Evolutionary conservation across 2,888 invertebrate species (phyloP).

Genomic region (Trichopria drosophilae): DNA sequence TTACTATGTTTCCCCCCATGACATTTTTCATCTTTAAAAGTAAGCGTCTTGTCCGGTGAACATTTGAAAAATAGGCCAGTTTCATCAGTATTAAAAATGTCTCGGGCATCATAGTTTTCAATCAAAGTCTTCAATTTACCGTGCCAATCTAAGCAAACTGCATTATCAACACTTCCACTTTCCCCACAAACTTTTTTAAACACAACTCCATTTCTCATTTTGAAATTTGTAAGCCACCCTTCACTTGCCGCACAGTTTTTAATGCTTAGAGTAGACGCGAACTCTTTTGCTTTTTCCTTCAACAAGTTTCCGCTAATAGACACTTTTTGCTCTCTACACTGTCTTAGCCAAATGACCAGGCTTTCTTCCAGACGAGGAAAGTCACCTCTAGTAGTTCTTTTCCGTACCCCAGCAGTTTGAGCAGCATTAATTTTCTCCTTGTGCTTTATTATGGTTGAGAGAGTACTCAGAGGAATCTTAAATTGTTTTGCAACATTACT

Average conservation of each 20-base stretch:
- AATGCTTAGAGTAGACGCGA: constrained; percentile 21
- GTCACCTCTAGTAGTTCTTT: constrained; percentile 17
- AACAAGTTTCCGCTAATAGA: constrained; percentile 10
- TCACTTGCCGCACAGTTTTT: constrained; percentile 37
- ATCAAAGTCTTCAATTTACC: constrained; percentile 33
- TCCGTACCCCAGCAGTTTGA: no score
- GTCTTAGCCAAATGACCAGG: constrained; percentile 21
- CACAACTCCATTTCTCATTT: constrained; percentile 38
- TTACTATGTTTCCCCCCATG: constrained; percentile 49
- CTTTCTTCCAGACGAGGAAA: constrained; percentile 18
- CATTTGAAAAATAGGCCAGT: constrained; percentile 40
- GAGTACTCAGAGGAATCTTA: no score
- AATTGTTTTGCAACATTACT: no score
- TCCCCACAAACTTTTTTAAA: constrained; percentile 33
- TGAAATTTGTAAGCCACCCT: constrained; percentile 43
- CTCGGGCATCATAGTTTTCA: constrained; percentile 26
- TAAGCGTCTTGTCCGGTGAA: constrained; percentile 40
- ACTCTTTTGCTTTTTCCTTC: constrained; percentile 22
- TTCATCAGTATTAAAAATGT: constrained; percentile 45
- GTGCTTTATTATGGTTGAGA: no score
- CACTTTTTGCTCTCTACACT: constrained; percentile 10
- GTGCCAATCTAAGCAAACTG: constrained; percentile 40
- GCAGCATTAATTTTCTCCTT: no score
- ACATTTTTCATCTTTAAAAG: constrained; percentile 45
- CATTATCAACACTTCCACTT: constrained; percentile 35